Evolutionary conservation across 2,888 invertebrate species (phyloP).

Genomic region (Drosophila quasianomalipes): DNA sequence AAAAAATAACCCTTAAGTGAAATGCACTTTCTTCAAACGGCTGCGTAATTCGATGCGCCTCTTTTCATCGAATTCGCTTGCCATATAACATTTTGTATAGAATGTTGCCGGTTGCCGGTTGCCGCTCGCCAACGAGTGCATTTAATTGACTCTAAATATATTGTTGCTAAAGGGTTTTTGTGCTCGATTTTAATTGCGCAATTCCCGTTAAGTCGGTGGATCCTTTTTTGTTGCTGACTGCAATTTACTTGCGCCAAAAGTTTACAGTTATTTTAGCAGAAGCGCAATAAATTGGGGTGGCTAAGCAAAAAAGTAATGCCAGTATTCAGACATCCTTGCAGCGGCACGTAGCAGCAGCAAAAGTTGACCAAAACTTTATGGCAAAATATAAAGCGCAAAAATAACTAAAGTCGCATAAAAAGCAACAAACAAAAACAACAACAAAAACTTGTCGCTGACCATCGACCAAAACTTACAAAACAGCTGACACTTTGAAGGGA

Average conservation of each 20-base stretch:
- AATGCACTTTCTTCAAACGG: neutral
- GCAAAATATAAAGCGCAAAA: slow-evolving; percentile 37
- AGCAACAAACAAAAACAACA: slow-evolving; percentile 34
- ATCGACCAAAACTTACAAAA: slow-evolving; percentile 49
- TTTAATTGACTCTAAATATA: slow-evolving; percentile 78
- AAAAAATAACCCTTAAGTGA: neutral
- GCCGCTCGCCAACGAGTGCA: slow-evolving; percentile 3
- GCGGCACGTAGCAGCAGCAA: slow-evolving; percentile 41
- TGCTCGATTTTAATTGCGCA: slow-evolving; percentile 62
- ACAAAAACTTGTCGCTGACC: slow-evolving; percentile 43
- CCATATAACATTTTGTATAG: neutral
- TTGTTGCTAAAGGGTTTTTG: slow-evolving; percentile 58
- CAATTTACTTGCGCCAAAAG: slow-evolving; percentile 56
- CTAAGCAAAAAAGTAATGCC: slow-evolving; percentile 30
- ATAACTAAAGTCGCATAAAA: slow-evolving; percentile 60
- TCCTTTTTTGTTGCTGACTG: slow-evolving; percentile 47
- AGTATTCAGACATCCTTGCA: slow-evolving; percentile 38
- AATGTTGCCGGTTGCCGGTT: slow-evolving; percentile 1
- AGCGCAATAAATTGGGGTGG: slow-evolving; percentile 64
- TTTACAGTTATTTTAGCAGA: slow-evolving; percentile 71
- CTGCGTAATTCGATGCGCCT: slow-evolving; percentile 18
- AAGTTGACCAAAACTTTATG: slow-evolving; percentile 72
- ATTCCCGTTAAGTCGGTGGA: slow-evolving; percentile 46
- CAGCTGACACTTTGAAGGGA: slow-evolving; percentile 51
- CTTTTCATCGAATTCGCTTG: slow-evolving; percentile 11